These are phyloP conservation scores for Cephus spinipes DNA, from an alignment of 2,888 invertebrate genomes.

Conservation along the genomic window DNA sequence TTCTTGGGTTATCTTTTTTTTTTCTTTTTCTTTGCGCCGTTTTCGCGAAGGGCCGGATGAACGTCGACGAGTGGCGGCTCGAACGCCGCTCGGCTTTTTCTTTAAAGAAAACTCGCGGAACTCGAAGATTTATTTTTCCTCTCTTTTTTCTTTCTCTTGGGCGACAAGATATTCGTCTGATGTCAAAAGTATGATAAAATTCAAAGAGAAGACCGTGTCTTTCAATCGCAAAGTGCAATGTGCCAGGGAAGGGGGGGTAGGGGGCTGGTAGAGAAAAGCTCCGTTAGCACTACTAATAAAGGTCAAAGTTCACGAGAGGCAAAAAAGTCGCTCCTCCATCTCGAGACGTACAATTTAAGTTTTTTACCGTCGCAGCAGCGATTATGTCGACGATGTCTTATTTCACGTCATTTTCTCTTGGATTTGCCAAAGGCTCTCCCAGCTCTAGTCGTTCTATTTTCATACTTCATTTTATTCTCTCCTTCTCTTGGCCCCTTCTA, in stretches of 20 bases:
- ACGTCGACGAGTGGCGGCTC: not conserved
- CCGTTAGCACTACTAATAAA: not conserved
- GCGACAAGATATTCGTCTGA: not conserved
- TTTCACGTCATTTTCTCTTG: constrained; percentile 9
- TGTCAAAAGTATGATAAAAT: not conserved
- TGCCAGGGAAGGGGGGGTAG: constrained; percentile 3
- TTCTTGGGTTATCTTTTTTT: not conserved
- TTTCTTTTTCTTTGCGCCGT: not conserved
- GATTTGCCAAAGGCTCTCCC: not conserved
- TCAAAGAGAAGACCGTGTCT: not conserved
- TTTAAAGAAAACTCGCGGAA: not conserved
- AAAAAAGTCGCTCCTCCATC: not conserved
- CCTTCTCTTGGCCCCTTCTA: not conserved
- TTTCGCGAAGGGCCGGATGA: not conserved
- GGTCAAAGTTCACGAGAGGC: not conserved
- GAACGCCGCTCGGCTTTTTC: not conserved
- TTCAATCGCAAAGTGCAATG: constrained; percentile 14
- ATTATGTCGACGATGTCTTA: not conserved
- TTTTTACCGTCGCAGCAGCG: not conserved
- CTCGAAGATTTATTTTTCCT: not conserved
- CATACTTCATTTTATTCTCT: not conserved
- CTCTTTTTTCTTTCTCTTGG: not conserved
- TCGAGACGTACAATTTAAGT: not conserved
- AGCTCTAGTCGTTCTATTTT: not conserved
- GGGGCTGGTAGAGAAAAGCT: constrained; percentile 10